These are phyloP conservation scores for Scylla paramamosain DNA, from an alignment of 1,140 invertebrate genomes.

Conservation along the genomic window DNA sequence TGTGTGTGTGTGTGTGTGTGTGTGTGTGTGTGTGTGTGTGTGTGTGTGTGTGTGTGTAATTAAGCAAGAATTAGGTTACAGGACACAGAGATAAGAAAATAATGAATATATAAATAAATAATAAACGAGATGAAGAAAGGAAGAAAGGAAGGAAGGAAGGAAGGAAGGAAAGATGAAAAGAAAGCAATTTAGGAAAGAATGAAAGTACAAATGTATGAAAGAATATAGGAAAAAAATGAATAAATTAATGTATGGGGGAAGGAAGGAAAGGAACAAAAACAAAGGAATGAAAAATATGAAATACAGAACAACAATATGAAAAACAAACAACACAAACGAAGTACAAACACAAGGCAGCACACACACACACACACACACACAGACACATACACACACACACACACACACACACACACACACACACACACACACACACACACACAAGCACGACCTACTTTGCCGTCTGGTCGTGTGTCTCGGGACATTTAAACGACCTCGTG, in stretches of 20 bases:
- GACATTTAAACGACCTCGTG: neutral
- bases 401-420: neutral
- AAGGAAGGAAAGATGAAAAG: neutral
- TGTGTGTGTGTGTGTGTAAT: too few relatives aligned
- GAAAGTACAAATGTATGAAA: neutral
- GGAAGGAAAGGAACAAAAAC: neutral
- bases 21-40: too few relatives aligned
- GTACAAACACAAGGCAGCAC: neutral
- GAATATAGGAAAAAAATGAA: neutral
- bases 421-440: neutral
- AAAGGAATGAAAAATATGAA: neutral
- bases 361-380: slow-evolving; percentile 3
- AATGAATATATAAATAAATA: too few relatives aligned
- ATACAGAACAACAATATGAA: neutral
- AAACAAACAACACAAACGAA: neutral
- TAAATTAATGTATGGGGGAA: neutral
- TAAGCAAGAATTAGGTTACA: too few relatives aligned
- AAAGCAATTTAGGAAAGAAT: neutral
- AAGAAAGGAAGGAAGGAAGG: neutral
- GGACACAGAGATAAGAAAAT: neutral
- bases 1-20: too few relatives aligned
- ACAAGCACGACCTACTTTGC: neutral
- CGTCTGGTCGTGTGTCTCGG: neutral
- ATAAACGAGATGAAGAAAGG: neutral
- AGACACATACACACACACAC: neutral